Evolutionary conservation across 1,140 invertebrate genomes (phyloP), one percentile per base, ranked within the genome.

Genomic region (Tribolium castaneum): DNA sequence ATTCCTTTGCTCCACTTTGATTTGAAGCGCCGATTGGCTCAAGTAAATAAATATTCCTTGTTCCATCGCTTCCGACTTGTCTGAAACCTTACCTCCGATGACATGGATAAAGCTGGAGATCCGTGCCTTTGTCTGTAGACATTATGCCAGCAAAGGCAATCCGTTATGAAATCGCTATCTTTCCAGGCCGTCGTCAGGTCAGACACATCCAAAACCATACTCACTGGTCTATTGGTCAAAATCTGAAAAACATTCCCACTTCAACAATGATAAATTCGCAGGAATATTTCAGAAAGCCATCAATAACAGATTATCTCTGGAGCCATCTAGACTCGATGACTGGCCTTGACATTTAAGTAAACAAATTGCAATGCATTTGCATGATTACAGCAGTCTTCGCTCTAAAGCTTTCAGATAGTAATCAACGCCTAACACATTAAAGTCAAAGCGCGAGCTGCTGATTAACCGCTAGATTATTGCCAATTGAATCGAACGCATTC

Each of bases 101-200:
- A 93, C 89, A 95, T 93, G 51, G 90, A 91, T 10, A 95, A 87
- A 25, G 92, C 90, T 0, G 92, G 90, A 1, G 92, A 92, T 39
- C 90, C 90, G 84, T 95, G 94, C 66, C 93, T 87, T 84, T 93
- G 92, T 19, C 94, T 88, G 86, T 94, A 94, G 30, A 93, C 92
- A 82, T 95, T 95, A 85, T 94, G 93, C 93, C 93, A 94, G 85
- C 93, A 93, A 6, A 95, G 87, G 82, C 93, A 94, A 86, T 94
- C 93, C 0, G 92, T 92, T 75, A 94, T 94, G 85, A 95, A 95
- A 86, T 94, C 93, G 81, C 92, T 93, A 84, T 94, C 92, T 78
- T 92, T 90, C 93, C 93, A 94, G 10, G 92, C 92, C 1, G 92
- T 93, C 62, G 90, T 89, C 74, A 92, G 87, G 80, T 93, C 92